These are phyloP conservation scores for Labeo calbasu DNA, from an alignment of 2,797 vertebrate species.

Conservation along the genomic window DNA sequence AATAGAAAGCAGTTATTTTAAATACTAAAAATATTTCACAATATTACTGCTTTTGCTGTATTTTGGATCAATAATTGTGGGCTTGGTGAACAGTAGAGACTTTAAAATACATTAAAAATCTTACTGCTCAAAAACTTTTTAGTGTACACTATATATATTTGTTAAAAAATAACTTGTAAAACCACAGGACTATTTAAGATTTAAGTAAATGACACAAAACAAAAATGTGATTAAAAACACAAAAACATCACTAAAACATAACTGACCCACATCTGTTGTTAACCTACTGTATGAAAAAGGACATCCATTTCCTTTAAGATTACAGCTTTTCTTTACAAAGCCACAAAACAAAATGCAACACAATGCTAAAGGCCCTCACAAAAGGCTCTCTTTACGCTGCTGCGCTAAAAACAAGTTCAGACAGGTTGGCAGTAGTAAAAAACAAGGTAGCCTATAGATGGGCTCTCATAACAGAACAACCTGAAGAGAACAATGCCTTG, in stretches of 20 bases:
- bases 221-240: background rate
- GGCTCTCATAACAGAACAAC: background rate
- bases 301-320: background rate
- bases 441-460: background rate
- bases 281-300: background rate
- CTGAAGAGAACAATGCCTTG: constrained; percentile 15
- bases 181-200: background rate
- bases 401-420: constrained; percentile 52
- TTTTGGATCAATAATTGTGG: too few relatives aligned
- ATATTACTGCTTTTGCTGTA: too few relatives aligned
- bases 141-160: background rate
- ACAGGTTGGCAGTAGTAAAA: constrained; percentile 41
- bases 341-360: background rate
- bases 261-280: background rate
- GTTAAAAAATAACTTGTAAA: background rate
- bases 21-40: too few relatives aligned
- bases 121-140: too few relatives aligned
- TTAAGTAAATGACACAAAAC: background rate
- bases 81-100: too few relatives aligned
- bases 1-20: too few relatives aligned
- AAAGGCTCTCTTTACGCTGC: constrained; percentile 29
- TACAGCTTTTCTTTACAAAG: background rate
- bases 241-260: background rate
- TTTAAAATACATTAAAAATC: too few relatives aligned
- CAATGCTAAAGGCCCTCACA: constrained; percentile 31